Conservation (phyloP, 2,797 vertebrate genomes). For the Ambastaia sidthimunki region DNA sequence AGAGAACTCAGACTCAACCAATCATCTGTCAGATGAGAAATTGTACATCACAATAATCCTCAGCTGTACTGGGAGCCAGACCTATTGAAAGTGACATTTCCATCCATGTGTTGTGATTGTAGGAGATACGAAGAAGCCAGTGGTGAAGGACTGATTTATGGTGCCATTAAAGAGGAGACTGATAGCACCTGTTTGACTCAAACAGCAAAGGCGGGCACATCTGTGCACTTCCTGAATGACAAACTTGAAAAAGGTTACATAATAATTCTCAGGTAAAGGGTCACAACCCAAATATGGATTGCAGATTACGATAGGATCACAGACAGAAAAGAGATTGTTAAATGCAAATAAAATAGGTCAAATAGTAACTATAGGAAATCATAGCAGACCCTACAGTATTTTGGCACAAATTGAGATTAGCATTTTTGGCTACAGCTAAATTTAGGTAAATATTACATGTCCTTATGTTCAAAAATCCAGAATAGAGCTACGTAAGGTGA, state of each 20-base stretch:
- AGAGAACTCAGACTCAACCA: constrained; percentile 25
- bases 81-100: constrained; percentile 5
- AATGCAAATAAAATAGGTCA: neutral
- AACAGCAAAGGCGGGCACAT: neutral
- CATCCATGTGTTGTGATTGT: neutral
- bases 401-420: too few species aligned
- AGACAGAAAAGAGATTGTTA: neutral
- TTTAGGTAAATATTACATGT: neutral
- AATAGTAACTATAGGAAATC: neutral
- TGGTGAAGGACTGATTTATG: constrained; percentile 3
- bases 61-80: neutral
- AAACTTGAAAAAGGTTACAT: neutral
- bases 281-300: neutral
- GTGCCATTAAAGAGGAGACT: constrained; percentile 3
- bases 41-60: constrained; percentile 3
- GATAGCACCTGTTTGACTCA: neutral
- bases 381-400: neutral
- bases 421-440: neutral
- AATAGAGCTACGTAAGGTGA: neutral
- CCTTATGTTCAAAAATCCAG: neutral
- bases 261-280: neutral
- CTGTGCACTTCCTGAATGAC: neutral
- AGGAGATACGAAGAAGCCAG: neutral
- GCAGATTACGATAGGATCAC: neutral
- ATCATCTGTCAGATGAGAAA: constrained; percentile 21